Evolutionary conservation across 1,140 invertebrate genomes (phyloP).

Genomic region (Chironomus tepperi): DNA sequence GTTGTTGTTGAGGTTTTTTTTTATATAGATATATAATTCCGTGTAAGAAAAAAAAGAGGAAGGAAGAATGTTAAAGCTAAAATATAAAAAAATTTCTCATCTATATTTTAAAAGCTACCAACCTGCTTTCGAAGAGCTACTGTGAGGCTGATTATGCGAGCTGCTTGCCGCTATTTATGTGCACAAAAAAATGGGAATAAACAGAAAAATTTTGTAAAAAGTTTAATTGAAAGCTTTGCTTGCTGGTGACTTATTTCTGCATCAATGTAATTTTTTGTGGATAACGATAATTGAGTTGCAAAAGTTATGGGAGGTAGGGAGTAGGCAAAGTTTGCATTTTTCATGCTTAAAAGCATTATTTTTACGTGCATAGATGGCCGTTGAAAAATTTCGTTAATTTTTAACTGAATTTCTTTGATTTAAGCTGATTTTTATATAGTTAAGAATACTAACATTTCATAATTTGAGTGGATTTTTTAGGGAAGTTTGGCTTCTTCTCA

Average conservation of each 20-base stretch:
- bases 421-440: too few species aligned
- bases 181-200: background rate
- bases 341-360: background rate
- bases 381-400: too few species aligned
- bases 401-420: too few species aligned
- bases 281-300: background rate
- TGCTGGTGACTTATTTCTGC: slow-evolving; percentile 16
- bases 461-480: too few species aligned
- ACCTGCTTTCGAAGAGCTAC: slow-evolving; percentile 20
- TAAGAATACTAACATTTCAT: too few species aligned
- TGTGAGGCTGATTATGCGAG: slow-evolving; percentile 12
- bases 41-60: slow-evolving; percentile 2
- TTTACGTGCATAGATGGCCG: too few species aligned
- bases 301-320: background rate
- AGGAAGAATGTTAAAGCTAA: slow-evolving; percentile 8
- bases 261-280: background rate
- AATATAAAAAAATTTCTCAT: background rate
- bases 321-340: background rate
- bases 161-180: slow-evolving; percentile 10
- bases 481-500: too few species aligned
- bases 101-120: background rate
- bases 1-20: background rate
- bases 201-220: slow-evolving; percentile 22
- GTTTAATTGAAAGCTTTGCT: slow-evolving; percentile 16
- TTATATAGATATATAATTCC: background rate